Evolutionary conservation across 2,113 vertebrate genomes (phyloP).

Genomic region (Clarias macrocephalus): DNA sequence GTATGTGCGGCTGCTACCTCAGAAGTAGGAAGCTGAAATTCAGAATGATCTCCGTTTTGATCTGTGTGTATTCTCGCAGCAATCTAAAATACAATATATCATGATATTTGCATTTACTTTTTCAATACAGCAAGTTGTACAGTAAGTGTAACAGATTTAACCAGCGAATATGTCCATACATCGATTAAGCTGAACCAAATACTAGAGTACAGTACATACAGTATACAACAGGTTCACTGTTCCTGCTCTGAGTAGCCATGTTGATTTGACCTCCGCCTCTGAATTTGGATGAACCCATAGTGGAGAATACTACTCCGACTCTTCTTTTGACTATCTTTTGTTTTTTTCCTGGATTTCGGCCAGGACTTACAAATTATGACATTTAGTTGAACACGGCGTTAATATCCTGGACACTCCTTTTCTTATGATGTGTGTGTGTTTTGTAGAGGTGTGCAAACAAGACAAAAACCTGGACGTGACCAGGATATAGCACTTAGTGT

Average conservation of each 20-base stretch:
- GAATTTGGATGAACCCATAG: background rate
- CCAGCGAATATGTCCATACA: background rate
- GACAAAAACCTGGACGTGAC: background rate
- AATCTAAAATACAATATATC: background rate
- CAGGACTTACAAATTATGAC: background rate
- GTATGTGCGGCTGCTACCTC: background rate
- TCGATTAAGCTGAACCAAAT: background rate
- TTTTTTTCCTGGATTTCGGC: background rate
- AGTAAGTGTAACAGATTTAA: background rate
- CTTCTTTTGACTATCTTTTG: no score
- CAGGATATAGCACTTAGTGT: background rate
- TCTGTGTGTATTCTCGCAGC: background rate
- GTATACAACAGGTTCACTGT: background rate
- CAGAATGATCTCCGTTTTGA: background rate
- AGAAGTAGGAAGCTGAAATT: background rate
- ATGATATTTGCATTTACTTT: background rate
- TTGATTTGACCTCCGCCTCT: background rate
- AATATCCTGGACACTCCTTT: background rate
- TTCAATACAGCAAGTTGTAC: background rate
- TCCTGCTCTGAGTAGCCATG: background rate
- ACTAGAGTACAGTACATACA: background rate
- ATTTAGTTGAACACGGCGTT: background rate
- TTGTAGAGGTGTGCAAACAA: background rate
- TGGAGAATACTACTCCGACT: background rate
- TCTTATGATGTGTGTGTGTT: background rate